Conservation (phyloP, 37 sponge, comb jelly and placozoan species). For the Mnemiopsis leidyi region DNA sequence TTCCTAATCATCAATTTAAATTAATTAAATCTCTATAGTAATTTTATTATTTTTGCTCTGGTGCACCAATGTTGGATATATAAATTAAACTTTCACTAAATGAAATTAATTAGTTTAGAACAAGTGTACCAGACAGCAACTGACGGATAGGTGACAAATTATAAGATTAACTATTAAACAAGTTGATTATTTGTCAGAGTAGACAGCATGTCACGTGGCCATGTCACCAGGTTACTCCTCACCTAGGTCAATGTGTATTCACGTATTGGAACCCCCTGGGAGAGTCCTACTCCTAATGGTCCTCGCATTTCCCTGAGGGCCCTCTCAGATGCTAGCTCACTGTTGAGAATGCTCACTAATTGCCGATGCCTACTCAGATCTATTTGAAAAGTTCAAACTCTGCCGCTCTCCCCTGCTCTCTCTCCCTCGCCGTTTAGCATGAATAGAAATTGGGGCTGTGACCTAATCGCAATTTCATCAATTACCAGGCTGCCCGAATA, state of each 20-base stretch:
- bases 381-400: too few species aligned
- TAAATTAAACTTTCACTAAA: too few species aligned
- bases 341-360: not conserved
- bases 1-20: too few species aligned
- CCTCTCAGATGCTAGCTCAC: not conserved
- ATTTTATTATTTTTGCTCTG: too few species aligned
- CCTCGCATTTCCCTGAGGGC: not conserved
- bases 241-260: conserved; percentile 34
- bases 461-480: not conserved
- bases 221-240: not conserved
- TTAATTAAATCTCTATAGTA: too few species aligned
- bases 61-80: too few species aligned
- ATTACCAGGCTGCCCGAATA: not conserved
- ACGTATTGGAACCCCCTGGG: not conserved
- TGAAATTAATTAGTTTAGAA: too few species aligned
- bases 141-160: too few species aligned
- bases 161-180: too few species aligned
- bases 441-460: not conserved
- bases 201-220: not conserved
- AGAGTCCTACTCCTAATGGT: conserved; percentile 62
- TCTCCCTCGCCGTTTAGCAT: not conserved
- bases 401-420: not conserved
- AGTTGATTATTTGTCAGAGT: not conserved
- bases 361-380: conserved; percentile 34
- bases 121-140: too few species aligned